phyloP scores from a whole-genome alignment of 2,113 vertebrate genomes.

The Trochalopteron elliotii region DNA sequence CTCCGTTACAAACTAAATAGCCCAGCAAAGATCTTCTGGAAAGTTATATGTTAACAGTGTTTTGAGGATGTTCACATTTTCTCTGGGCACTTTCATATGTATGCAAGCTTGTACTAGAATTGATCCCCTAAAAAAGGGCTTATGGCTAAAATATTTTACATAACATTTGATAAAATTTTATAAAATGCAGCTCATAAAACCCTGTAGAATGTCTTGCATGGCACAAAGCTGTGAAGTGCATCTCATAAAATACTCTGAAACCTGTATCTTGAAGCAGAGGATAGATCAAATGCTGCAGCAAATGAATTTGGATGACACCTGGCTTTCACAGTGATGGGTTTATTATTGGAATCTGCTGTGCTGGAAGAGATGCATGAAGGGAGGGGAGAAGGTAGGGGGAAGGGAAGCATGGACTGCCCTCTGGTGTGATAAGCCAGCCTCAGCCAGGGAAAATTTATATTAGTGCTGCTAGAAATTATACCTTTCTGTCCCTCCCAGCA shows the following conservation, averaged over 20 bases:
- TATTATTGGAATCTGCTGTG: constrained; percentile 59
- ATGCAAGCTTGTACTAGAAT: neutral
- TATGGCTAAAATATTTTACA: constrained; percentile 20
- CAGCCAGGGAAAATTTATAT: neutral
- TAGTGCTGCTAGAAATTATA: neutral
- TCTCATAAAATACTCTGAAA: constrained; percentile 44
- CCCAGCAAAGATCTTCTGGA: neutral
- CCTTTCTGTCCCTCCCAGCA: neutral
- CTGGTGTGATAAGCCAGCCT: neutral
- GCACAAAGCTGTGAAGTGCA: constrained; percentile 13
- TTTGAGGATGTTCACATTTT: neutral
- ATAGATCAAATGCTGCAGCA: constrained; percentile 40
- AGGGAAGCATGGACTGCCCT: neutral
- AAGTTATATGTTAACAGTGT: neutral
- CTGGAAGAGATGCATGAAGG: neutral
- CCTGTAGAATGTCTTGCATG: constrained; percentile 8
- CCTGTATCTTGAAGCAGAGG: constrained; percentile 16
- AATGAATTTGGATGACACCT: constrained; percentile 56
- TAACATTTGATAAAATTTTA: constrained; percentile 10
- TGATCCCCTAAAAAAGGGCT: neutral
- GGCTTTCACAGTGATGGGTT: constrained; percentile 51
- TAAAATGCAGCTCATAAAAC: constrained; percentile 34
- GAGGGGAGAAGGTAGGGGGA: neutral
- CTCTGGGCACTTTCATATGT: neutral
- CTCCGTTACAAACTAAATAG: constrained; percentile 2